Conservation (phyloP, 2,888 invertebrate genomes). For the Stenoptilia bipunctidactyla region DNA sequence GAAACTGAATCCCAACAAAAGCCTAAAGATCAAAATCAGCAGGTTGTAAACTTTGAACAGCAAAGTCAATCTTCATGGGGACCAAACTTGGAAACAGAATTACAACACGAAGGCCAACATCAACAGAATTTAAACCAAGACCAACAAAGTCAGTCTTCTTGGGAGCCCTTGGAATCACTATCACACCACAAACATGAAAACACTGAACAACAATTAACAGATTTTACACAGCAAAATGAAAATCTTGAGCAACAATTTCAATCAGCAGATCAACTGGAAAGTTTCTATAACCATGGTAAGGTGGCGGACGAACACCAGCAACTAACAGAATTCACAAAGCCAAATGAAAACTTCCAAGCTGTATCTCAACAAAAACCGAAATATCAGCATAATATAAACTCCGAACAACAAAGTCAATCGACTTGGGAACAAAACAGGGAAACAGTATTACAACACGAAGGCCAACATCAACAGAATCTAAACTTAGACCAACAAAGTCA, state of each 20-base stretch:
- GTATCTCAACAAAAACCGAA: background rate
- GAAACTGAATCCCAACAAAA: background rate
- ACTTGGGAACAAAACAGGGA: background rate
- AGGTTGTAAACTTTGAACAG: no score
- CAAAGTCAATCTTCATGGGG: no score
- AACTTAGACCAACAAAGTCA: conserved; percentile 10
- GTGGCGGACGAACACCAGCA: conserved; percentile 9
- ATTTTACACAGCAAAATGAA: conserved; percentile 11
- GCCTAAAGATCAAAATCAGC: no score
- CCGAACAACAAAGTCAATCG: conserved; percentile 1
- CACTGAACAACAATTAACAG: conserved; percentile 14
- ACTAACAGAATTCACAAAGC: conserved; percentile 15
- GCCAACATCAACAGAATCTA: conserved; percentile 5
- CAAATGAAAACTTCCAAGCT: conserved; percentile 12
- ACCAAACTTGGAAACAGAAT: no score
- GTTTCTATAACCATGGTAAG: no score
- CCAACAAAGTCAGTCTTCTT: conserved; percentile 10
- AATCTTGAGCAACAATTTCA: conserved; percentile 15
- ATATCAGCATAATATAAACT: conserved; percentile 16
- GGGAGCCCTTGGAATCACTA: conserved; percentile 8
- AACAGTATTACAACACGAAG: background rate
- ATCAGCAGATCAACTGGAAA: no score
- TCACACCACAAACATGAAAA: conserved; percentile 4
- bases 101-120: conserved; percentile 4
- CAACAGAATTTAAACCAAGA: conserved; percentile 3